Evolutionary conservation across 2,113 vertebrate species (phyloP).

Genomic region (Otus sunia): DNA sequence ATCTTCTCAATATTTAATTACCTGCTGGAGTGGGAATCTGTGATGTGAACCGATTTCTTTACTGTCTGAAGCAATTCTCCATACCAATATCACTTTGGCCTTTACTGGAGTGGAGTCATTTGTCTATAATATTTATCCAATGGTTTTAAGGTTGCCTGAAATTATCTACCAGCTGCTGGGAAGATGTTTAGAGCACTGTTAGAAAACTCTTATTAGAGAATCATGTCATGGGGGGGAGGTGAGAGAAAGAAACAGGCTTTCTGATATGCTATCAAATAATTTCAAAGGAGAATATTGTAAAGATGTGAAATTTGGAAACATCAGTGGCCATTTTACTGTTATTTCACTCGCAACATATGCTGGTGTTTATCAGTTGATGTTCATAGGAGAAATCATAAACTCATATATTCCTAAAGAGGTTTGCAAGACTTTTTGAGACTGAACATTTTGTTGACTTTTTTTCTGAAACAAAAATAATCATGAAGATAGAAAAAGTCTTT

Average conservation of each 20-base stretch:
- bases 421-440: not conserved
- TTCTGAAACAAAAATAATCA: not conserved
- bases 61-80: not conserved
- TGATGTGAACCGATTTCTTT: not conserved
- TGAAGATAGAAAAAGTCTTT: not conserved
- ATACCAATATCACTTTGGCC: not conserved
- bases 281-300: not conserved
- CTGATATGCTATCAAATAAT: not conserved
- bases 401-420: not conserved
- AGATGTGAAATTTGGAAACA: slow-evolving; percentile 28
- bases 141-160: slow-evolving; percentile 30
- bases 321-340: not conserved
- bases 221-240: fast-evolving
- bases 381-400: not conserved
- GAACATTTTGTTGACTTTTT: not conserved
- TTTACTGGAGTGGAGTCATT: not conserved
- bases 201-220: not conserved
- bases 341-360: not conserved
- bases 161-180: not conserved
- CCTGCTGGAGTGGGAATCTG: not conserved
- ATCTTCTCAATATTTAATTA: slow-evolving; percentile 17
- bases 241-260: not conserved
- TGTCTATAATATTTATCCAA: not conserved
- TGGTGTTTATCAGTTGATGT: not conserved
- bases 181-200: not conserved